A percentile compares a stretch with the other conserved stretches of the same genome.
Conservation (phyloP, 2,797 vertebrate species). For the Euthynnus affinis region DNA sequence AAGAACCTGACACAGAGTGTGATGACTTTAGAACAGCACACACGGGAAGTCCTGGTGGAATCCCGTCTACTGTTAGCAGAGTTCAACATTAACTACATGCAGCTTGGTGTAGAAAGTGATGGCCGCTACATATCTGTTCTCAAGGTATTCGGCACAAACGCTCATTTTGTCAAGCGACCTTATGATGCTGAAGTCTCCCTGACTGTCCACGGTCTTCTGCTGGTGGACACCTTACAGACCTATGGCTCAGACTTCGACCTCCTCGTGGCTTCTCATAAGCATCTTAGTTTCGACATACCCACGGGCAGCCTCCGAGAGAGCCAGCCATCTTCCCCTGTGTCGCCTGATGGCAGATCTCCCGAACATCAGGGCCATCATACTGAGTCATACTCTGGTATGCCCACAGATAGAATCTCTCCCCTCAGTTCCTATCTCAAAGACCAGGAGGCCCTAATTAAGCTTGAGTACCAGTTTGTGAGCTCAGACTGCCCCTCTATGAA, state of each 20-base stretch:
- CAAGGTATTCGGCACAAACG: conserved; percentile 97
- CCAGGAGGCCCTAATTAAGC: conserved; percentile 94
- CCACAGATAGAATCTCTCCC: conserved; percentile 73
- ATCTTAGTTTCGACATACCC: conserved; percentile 95
- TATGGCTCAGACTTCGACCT: conserved; percentile 98
- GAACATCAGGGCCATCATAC: conserved; percentile 71
- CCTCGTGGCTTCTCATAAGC: conserved; percentile 97
- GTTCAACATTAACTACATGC: conserved; percentile 98
- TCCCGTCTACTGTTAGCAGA: conserved; percentile 96
- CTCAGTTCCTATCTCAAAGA: conserved; percentile 83
- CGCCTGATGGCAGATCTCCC: conserved; percentile 68
- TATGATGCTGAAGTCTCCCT: conserved; percentile 96
- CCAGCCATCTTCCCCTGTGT: conserved; percentile 90
- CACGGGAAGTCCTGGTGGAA: conserved; percentile 95
- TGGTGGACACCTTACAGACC: conserved; percentile 97
- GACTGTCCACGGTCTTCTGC: conserved; percentile 94
- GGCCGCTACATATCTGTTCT: conserved; percentile 97
- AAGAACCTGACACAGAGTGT: conserved; percentile 96
- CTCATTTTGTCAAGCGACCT: conserved; percentile 96
- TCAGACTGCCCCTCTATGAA: conserved; percentile 98
- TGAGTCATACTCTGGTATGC: conserved; percentile 46
- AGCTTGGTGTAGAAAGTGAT: conserved; percentile 95
- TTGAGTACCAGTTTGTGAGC: conserved; percentile 98
- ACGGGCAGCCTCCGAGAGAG: conserved; percentile 95
- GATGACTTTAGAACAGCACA: conserved; percentile 94